Evolutionary conservation across 2,797 vertebrate genomes (phyloP).

Genomic region (Alfaro cultratus): DNA sequence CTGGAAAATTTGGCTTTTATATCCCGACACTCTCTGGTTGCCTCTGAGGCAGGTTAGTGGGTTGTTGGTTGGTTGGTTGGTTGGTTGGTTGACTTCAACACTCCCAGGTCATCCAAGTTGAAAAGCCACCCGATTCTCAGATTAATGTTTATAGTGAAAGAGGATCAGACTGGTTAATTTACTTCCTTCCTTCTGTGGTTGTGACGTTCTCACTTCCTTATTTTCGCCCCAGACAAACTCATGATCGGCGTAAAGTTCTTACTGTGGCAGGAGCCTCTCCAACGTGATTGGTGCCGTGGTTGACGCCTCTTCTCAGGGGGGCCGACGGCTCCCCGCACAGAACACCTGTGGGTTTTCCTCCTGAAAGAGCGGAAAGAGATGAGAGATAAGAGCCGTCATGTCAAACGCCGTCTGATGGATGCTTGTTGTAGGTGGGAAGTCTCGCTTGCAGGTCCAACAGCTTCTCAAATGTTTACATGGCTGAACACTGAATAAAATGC

Average conservation of each 20-base stretch:
- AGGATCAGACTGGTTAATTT: neutral
- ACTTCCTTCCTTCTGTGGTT: neutral
- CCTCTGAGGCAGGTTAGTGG: neutral
- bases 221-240: neutral
- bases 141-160: neutral
- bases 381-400: neutral
- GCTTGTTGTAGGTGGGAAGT: neutral
- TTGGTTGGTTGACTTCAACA: neutral
- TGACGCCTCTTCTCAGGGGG: constrained; percentile 79
- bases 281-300: constrained; percentile 54
- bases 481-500: neutral
- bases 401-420: neutral
- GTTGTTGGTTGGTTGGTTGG: too few species aligned
- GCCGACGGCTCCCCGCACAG: constrained; percentile 83
- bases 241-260: constrained; percentile 38
- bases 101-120: neutral
- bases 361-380: constrained; percentile 53
- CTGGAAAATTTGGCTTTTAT: neutral
- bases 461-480: neutral
- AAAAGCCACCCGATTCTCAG: neutral
- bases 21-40: too few species aligned
- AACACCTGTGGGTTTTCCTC: constrained; percentile 83
- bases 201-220: constrained; percentile 34
- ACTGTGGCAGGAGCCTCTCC: constrained; percentile 67
- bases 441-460: neutral